These are phyloP conservation scores for Coluber constrictor DNA, from an alignment of 2,797 vertebrate species.

Conservation along the genomic window DNA sequence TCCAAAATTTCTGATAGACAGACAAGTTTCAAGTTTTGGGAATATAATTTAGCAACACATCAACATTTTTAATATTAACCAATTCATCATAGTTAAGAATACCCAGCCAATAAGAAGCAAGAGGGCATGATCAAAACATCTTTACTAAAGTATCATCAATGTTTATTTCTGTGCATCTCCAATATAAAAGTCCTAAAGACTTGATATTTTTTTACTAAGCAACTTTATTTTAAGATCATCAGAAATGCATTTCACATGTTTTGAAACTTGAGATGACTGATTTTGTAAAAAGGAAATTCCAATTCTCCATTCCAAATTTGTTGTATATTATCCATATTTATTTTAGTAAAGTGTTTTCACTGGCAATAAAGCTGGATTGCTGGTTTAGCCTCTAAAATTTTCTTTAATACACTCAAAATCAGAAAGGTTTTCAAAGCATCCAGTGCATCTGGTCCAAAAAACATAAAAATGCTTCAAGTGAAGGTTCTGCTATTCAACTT, in stretches of 20 bases:
- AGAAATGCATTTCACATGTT: not conserved
- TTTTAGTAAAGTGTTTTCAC: not conserved
- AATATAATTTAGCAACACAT: not conserved
- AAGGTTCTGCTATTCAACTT: not conserved
- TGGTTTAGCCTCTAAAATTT: not conserved
- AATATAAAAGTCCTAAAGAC: not conserved
- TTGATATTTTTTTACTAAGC: not conserved
- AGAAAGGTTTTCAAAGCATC: not conserved
- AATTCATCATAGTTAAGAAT: not conserved
- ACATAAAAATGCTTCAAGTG: not conserved
- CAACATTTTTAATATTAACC: not conserved
- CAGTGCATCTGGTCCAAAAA: not conserved
- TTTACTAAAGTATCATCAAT: not conserved
- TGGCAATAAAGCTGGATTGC: not conserved
- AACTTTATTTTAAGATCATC: not conserved
- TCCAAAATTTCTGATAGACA: not conserved
- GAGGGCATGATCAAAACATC: not conserved
- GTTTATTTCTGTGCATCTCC: not conserved
- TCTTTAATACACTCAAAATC: not conserved
- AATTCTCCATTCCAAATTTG: not conserved
- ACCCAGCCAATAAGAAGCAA: not conserved
- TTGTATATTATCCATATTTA: not conserved
- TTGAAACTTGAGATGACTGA: not conserved
- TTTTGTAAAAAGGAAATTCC: not conserved
- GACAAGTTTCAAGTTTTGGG: not conserved